Base-by-base conservation (phyloP, 2,888 invertebrate species). In the Eremobia ochroleuca region DNA sequence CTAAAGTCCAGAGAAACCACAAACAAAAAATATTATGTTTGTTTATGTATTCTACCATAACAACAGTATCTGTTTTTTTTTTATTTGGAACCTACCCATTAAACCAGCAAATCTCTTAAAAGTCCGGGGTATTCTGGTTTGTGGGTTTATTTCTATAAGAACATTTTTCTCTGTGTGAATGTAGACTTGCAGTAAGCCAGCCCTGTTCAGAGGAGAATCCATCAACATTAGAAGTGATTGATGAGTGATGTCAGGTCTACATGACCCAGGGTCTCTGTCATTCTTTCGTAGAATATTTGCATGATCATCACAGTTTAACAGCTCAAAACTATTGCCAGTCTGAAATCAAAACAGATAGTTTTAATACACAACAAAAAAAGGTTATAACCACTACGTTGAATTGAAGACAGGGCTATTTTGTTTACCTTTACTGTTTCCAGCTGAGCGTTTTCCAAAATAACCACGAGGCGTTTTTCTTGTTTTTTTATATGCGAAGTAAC, bases 151-250 rank as follows among this genome's bases (percentile, higher is more conserved):
- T 98, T 99, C 99, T 89, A 99, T 99, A 0, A 99, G 97, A 59
- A 99, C 98, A 97, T 99, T 99, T 91, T 98, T 98, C 91, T 98
- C 98, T 9, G 99, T 99, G 90, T 98, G 98, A 75, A 99, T 97
- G 91, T 99, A 99, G 4, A 99, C 99, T 97, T 99, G 99, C n/a
- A 99, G 96, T 31, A 99, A 97, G 0, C 99, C 99, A 65, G 99
- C 99, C 89, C 99, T 97, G 94, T 99, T 99, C 62, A 99, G 95
- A 0, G 99, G 99, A 81, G 99, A 99, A 94, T 99, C 99, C 97
- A 99, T 98, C 68, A 99, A 97, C 99, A 99, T 99, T 0, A 99
- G 97, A 28, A 99, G 97, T 93, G 99, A 99, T 94, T 99, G 99
- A 94, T 99, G 99, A 0, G 99, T 98, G 81, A 99, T 99, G 92